A percentile compares a stretch with the other conserved stretches of the same genome.
phyloP scores from a whole-genome alignment of 2,113 vertebrate species.

The Cyphomyrus plagiostoma region DNA sequence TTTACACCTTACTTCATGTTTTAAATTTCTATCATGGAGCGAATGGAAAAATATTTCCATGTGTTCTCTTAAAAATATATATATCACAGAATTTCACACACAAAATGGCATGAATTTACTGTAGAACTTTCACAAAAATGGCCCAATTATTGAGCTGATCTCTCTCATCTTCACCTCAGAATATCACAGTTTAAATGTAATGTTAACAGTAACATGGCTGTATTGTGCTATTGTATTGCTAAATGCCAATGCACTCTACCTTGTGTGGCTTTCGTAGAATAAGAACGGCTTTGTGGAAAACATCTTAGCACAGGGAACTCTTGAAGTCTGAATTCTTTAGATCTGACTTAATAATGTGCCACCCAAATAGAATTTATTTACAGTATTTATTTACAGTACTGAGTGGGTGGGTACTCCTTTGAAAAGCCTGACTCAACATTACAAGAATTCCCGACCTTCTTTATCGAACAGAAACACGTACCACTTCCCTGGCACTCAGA shows the following conservation, averaged over 20 bases:
- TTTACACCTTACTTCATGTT: neutral
- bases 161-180: neutral
- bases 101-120: neutral
- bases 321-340: neutral
- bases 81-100: neutral
- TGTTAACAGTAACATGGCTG: neutral
- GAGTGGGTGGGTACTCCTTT: neutral
- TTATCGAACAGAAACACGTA: neutral
- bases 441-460: neutral
- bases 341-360: neutral
- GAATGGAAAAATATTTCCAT: neutral
- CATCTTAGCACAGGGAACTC: neutral
- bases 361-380: neutral
- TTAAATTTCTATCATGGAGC: neutral
- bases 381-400: neutral
- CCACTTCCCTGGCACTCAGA: neutral
- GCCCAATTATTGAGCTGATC: neutral
- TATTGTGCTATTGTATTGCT: neutral
- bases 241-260: neutral
- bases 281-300: neutral
- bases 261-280: neutral
- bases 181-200: neutral
- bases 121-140: neutral
- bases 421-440: neutral
- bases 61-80: neutral